Conservation (phyloP, 2,888 invertebrate species). For the Hymenopus coronatus region DNA sequence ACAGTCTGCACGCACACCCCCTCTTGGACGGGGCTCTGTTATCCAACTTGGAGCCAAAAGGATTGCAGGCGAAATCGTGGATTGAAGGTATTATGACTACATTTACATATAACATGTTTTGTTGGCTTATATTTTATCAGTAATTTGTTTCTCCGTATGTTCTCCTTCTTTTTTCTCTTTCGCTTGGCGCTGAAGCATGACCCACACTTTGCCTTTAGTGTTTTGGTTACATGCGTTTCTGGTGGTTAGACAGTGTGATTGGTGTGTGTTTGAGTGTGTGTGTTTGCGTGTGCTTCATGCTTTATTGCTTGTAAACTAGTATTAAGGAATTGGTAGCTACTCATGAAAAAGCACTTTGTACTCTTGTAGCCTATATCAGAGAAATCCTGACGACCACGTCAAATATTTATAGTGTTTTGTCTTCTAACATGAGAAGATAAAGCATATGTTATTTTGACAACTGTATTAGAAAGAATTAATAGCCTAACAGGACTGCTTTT, state of each 20-base stretch:
- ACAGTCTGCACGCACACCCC: background rate
- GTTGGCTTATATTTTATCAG: background rate
- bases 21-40: background rate
- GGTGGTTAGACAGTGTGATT: constrained; percentile 3
- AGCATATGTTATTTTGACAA: no score
- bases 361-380: background rate
- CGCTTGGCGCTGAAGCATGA: background rate
- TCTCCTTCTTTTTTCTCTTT: background rate
- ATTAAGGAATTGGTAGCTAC: background rate
- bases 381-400: background rate
- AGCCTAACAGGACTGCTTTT: no score
- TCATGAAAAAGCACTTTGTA: background rate
- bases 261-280: background rate
- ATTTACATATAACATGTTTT: background rate
- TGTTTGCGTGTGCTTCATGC: background rate
- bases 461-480: no score
- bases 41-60: background rate
- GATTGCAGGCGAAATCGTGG: background rate
- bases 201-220: background rate
- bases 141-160: background rate
- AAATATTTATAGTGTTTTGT: no score
- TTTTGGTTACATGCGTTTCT: constrained; percentile 1
- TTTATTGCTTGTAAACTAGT: background rate
- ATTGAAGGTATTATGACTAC: background rate
- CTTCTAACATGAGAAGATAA: no score